phyloP scores from a whole-genome alignment of 2,113 vertebrate genomes.

The Rhodinocichla rosea region DNA sequence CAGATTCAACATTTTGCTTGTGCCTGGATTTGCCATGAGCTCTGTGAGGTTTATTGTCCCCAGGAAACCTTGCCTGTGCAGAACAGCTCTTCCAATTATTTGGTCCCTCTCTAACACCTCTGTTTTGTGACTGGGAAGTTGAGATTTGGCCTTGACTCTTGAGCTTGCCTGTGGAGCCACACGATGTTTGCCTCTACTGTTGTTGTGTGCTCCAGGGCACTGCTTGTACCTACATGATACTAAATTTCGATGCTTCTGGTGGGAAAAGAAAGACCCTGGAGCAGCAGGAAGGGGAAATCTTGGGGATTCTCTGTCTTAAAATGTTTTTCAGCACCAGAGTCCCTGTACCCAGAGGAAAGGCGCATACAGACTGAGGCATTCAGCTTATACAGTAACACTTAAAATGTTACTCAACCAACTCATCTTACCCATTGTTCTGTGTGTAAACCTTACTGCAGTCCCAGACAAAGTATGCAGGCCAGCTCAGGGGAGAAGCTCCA shows the following conservation, averaged over 20 bases:
- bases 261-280: background rate
- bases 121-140: background rate
- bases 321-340: background rate
- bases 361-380: background rate
- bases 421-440: background rate
- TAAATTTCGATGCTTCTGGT: background rate
- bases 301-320: background rate
- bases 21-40: background rate
- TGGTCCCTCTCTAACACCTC: background rate
- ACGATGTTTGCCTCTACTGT: background rate
- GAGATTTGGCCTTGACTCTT: background rate
- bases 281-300: background rate
- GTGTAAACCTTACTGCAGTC: background rate
- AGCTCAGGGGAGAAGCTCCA: background rate
- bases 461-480: background rate
- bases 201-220: background rate
- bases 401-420: background rate
- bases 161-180: background rate
- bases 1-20: background rate
- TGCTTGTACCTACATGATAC: background rate
- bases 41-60: background rate
- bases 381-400: background rate
- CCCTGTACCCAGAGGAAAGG: background rate
- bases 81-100: background rate
- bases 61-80: background rate